Evolutionary conservation across 2,888 invertebrate genomes (phyloP).

Genomic region (Trimorus sp.): DNA sequence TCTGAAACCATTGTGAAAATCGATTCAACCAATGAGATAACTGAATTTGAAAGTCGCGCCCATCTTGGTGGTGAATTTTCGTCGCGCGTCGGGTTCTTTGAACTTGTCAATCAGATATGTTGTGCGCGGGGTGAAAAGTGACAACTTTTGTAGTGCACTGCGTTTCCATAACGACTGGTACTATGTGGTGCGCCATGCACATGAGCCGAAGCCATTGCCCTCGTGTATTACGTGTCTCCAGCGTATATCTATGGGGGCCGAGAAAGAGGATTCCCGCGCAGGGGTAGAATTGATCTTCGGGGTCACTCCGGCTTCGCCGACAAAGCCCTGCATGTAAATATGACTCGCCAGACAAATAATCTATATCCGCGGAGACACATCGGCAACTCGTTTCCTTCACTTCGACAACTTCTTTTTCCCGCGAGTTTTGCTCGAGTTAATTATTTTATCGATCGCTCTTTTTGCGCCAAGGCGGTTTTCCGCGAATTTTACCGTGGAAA

Average conservation of each 20-base stretch:
- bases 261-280: constrained; percentile 55
- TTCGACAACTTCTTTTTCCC: neutral
- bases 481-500: too few relatives aligned
- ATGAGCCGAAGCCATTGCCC: constrained; percentile 70
- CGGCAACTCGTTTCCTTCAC: constrained; percentile 19
- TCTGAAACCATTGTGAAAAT: too few relatives aligned
- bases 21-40: too few relatives aligned
- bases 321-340: constrained; percentile 46
- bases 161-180: constrained; percentile 73
- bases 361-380: neutral
- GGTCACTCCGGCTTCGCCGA: constrained; percentile 37
- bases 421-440: too few relatives aligned
- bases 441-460: too few relatives aligned
- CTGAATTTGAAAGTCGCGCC: too few relatives aligned
- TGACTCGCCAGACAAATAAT: constrained; percentile 37
- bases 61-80: neutral
- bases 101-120: constrained; percentile 59
- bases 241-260: constrained; percentile 57
- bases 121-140: constrained; percentile 62
- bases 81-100: constrained; percentile 37
- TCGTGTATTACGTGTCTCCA: constrained; percentile 70
- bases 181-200: constrained; percentile 62
- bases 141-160: constrained; percentile 70
- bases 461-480: too few relatives aligned
- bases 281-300: constrained; percentile 63